Conservation (phyloP, 2,888 invertebrate genomes). For the Pteria penguin region DNA sequence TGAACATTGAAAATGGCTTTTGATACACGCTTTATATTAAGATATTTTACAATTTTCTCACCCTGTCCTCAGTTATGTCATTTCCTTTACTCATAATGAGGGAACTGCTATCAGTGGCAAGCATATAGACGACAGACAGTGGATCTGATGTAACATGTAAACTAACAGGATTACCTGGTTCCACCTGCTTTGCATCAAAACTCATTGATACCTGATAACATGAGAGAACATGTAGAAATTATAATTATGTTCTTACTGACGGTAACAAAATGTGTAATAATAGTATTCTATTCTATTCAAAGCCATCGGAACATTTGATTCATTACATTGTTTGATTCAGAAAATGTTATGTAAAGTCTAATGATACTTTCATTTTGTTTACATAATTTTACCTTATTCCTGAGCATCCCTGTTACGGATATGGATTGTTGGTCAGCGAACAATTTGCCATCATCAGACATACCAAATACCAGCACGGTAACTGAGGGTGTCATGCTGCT, state of each 20-base stretch:
- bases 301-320: no score
- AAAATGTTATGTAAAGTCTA: no score
- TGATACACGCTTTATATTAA: no score
- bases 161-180: conserved; percentile 88
- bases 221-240: no score
- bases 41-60: conserved; percentile 51
- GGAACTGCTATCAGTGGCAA: conserved; percentile 92
- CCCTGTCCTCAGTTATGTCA: conserved; percentile 83
- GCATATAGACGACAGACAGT: conserved; percentile 91
- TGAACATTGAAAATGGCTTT: no score
- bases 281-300: no score
- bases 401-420: conserved; percentile 5
- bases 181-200: conserved; percentile 82
- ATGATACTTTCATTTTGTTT: no score
- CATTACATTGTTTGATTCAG: no score
- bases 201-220: conserved; percentile 84
- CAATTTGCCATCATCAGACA: conserved; percentile 2
- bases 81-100: conserved; percentile 86
- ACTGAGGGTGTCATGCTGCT: conserved; percentile 7
- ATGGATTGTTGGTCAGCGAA: conserved; percentile 1
- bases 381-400: conserved; percentile 1
- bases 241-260: no score
- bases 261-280: no score
- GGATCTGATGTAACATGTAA: conserved; percentile 89
- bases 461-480: conserved; percentile 1